A percentile compares a stretch with the other conserved stretches of the same genome.
phyloP scores from a whole-genome alignment of 2,113 vertebrate species.

The Cinclus mexicanus region DNA sequence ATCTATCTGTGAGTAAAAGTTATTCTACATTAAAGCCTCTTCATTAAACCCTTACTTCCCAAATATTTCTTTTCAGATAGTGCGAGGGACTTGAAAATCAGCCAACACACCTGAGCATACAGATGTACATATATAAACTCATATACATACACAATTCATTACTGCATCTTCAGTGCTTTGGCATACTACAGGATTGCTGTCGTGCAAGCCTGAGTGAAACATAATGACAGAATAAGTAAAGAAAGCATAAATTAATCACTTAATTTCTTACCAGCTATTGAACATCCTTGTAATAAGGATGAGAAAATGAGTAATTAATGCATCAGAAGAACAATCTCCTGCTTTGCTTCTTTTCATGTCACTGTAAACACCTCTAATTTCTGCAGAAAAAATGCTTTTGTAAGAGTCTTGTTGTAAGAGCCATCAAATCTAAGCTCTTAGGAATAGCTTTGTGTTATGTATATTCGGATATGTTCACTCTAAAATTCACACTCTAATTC shows the following conservation, averaged over 20 bases:
- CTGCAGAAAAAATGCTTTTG: constrained; percentile 21
- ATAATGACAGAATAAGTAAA: background rate
- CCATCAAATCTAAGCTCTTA: background rate
- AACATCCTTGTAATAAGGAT: background rate
- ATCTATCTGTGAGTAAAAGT: background rate
- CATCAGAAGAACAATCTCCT: background rate
- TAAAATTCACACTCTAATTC: background rate
- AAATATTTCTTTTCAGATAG: background rate
- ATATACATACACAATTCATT: background rate
- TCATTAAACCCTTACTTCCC: background rate
- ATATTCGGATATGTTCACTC: background rate
- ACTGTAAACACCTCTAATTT: constrained; percentile 34
- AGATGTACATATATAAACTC: background rate
- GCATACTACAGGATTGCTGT: background rate
- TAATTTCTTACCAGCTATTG: constrained; percentile 11
- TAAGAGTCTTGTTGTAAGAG: background rate
- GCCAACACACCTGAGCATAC: background rate
- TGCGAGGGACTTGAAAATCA: background rate
- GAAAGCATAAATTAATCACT: background rate
- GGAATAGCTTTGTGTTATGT: background rate
- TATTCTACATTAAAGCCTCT: background rate
- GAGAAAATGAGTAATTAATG: constrained; percentile 24
- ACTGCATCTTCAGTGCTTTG: background rate
- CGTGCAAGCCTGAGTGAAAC: background rate
- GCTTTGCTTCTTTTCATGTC: constrained; percentile 9